These are phyloP conservation scores for Cancer borealis DNA, from an alignment of 2,888 invertebrate genomes.

Conservation along the genomic window DNA sequence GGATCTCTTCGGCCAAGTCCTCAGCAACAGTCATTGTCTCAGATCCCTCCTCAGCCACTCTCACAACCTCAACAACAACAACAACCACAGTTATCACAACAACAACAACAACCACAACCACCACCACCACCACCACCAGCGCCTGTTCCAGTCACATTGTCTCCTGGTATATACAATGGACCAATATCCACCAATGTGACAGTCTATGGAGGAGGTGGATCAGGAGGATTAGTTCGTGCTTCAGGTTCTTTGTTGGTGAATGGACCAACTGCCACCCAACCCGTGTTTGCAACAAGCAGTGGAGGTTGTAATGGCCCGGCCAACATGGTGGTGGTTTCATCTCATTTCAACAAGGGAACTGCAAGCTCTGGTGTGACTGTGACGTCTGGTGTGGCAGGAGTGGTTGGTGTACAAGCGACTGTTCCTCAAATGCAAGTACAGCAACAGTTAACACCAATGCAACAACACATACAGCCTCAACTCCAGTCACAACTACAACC, in stretches of 20 bases:
- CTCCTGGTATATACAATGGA: conserved; percentile 65
- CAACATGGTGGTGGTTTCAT: conserved; percentile 74
- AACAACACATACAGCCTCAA: conserved; percentile 69
- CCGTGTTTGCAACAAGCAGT: conserved; percentile 67
- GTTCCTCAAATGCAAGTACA: conserved; percentile 75
- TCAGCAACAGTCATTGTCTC: conserved; percentile 44
- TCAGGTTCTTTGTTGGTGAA: conserved; percentile 66
- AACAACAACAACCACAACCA: conserved; percentile 38
- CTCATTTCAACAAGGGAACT: conserved; percentile 69
- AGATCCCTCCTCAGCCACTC: conserved; percentile 23
- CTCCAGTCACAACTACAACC: conserved; percentile 71
- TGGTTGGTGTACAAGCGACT: conserved; percentile 72
- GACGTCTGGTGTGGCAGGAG: conserved; percentile 67
- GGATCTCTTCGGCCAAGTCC: conserved; percentile 54
- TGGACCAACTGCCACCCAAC: conserved; percentile 62
- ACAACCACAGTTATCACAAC: conserved; percentile 47
- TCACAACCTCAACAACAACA: conserved; percentile 53
- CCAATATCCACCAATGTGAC: conserved; percentile 69
- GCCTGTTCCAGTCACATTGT: conserved; percentile 62
- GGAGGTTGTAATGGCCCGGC: conserved; percentile 64
- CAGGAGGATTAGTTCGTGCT: conserved; percentile 65
- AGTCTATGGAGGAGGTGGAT: conserved; percentile 66
- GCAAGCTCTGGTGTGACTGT: conserved; percentile 64
- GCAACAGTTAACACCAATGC: conserved; percentile 68
- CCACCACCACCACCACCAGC: conserved; percentile 51